Conservation (phyloP, 2,888 invertebrate genomes). For the Malthinus seriepunctatus region DNA sequence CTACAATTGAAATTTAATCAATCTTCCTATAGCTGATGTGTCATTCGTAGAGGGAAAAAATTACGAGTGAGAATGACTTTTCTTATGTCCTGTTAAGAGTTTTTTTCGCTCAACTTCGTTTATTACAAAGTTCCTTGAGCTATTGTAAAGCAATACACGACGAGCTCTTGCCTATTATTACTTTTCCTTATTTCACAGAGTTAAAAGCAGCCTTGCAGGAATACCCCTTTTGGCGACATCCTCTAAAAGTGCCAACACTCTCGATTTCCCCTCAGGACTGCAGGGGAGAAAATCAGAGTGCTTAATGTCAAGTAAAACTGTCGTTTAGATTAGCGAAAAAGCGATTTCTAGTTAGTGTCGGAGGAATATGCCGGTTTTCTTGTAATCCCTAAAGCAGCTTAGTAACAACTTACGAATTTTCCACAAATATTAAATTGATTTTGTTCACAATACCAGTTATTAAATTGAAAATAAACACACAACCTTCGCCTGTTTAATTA, state of each 20-base stretch:
- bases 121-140: constrained; percentile 21
- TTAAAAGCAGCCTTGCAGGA: constrained; percentile 7
- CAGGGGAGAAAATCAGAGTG: constrained; percentile 10
- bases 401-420: no score
- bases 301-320: constrained; percentile 28
- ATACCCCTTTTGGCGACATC: constrained; percentile 24
- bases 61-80: constrained; percentile 4
- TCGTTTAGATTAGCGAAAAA: constrained; percentile 21
- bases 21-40: constrained; percentile 11
- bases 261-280: constrained; percentile 8
- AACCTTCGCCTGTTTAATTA: no score
- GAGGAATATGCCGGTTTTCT: no score
- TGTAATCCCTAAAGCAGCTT: no score
- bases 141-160: constrained; percentile 16
- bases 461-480: no score
- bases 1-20: constrained; percentile 12
- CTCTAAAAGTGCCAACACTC: constrained; percentile 17
- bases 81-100: constrained; percentile 9
- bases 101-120: constrained; percentile 16
- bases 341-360: constrained; percentile 1
- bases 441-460: no score
- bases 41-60: constrained; percentile 10
- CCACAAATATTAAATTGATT: no score
- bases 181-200: constrained; percentile 10
- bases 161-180: constrained; percentile 17